Base-by-base conservation (phyloP, 92 coral and sea anemone genomes). In the Metridium senile region DNA sequence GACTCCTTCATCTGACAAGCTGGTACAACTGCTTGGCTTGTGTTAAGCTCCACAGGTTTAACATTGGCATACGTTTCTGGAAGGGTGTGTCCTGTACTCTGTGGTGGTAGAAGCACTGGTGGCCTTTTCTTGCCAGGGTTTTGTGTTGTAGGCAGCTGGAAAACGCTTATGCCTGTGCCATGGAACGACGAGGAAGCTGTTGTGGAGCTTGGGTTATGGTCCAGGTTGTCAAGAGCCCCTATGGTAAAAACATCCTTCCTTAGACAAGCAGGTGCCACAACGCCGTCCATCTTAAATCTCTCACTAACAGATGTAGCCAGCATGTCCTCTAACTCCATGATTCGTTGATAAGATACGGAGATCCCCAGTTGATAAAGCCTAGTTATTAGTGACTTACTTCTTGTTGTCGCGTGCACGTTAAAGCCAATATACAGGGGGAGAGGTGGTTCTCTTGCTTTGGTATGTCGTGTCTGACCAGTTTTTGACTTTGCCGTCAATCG, bases 401-500 rank as follows among this genome's bases (percentile, higher is more conserved):
- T 90, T n/a, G 89, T 87, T 75, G 57, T 39, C 17, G 88, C 81
- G 62, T 87, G 89, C 23, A 90, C 47, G 53, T 32, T 84, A 22
- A 80, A 65, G 20, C 82, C 91, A n/a, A 87, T 81, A 54, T 87
- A 87, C 64, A 87, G 72, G 16, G 89, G 88, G 31, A 90, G 83
- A 27, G 96, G 96, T 67, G 89, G 84, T 47, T 90, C 91, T 13
- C 83, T 85, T 11, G 81, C 59, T 69, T 84, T 83, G 57, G 85
- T 87, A 81, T 91, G 90, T 28, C 92, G 72, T 77, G 92, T 87
- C 75, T 91, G 97, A 34, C 97, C 90, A 33, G 85, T 84, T 81
- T 87, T 84, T 26, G 89, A 77, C 84, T 65, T 81, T 78, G 47
- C 68, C 4, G 68, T 34, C 23, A 72, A 28, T 75, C 78, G 70